Evolutionary conservation across 1,140 invertebrate species (phyloP).

Genomic region (Carcinoscorpius rotundicauda): DNA sequence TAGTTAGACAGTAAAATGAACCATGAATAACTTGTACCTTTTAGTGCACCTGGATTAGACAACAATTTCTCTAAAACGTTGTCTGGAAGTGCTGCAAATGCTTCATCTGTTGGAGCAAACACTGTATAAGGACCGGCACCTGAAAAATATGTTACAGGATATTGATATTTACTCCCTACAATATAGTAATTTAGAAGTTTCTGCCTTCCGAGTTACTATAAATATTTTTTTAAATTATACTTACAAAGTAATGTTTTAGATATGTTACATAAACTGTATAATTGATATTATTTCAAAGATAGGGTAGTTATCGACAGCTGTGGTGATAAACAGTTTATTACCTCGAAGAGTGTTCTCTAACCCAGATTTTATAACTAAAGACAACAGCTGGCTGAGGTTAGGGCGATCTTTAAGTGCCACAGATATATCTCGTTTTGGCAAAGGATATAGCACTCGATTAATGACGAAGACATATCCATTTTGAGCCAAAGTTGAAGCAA

Average conservation of each 20-base stretch:
- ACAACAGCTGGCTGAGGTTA: conserved; percentile 9
- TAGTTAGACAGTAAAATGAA: conserved; percentile 1
- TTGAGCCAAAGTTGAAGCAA: conserved; percentile 29
- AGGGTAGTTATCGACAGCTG: too few species aligned
- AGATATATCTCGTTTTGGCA: conserved; percentile 22
- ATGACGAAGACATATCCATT: conserved; percentile 37
- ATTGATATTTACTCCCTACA: neutral
- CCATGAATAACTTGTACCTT: conserved; percentile 5
- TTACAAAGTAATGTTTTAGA: too few species aligned
- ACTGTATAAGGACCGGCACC: conserved; percentile 29
- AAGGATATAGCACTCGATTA: conserved; percentile 32
- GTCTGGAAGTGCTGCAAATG: conserved; percentile 30
- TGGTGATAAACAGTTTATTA: neutral
- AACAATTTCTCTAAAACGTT: conserved; percentile 7
- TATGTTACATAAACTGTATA: too few species aligned
- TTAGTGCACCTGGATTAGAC: conserved; percentile 8
- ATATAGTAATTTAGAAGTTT: neutral
- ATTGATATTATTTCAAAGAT: too few species aligned
- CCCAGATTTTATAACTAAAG: conserved; percentile 4
- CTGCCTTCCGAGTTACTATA: too few species aligned
- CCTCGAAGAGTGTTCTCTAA: conserved; percentile 11
- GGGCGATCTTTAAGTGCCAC: conserved; percentile 13
- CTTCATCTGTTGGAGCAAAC: conserved; percentile 36
- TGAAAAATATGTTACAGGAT: neutral
- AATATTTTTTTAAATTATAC: too few species aligned